Evolutionary conservation across 2,888 invertebrate species (phyloP), one percentile per base, ranked within the genome.

Genomic region (Trissolcus brochymenae): DNA sequence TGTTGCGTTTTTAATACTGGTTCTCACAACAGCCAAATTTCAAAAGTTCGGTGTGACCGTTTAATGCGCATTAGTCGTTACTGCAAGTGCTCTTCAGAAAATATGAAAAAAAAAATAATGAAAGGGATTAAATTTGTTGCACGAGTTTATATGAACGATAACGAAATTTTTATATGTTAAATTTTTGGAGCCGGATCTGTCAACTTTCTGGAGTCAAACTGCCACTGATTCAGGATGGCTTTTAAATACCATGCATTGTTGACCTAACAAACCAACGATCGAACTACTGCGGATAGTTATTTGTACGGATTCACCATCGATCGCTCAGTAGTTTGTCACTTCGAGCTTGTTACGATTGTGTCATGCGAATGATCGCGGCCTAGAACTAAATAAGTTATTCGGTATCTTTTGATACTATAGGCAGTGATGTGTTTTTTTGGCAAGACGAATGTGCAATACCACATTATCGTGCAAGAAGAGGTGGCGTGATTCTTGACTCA

Each of bases 301-400:
- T 88, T 88, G 80, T 89, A 88, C 77, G 89, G 89, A 86, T 89
- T 89, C 89, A 78, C 79, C 84, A 88, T 89, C 88, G 89, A 89
- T 88, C 88, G 86, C 65, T 79, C 78, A 83, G 84, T 84, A 85
- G 84, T 83, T 83, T 76, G 81, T 82, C 83, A 79, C 80, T 82
- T 67, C 82, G 82, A 86, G 86, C 88, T 87, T 86, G 88, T 88
- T 87, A 88, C 85, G 85, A 82, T 88, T 86, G 85, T 87, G 87
- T 88, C 85, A 87, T 86, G 84, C 86, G 84, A 83, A 84, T 84
- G 79, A 77, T 80, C 78, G 81, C 83, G 88, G 85, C 88, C 87
- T 87, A 88, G 86, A 88, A 86, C 87, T 85, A 84, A 82, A 86
- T 78, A 73, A 61, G 64, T 61, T 54, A 57, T 74, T 66, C 70